A percentile compares a stretch with the other conserved stretches of the same genome.
These are phyloP conservation scores for Augochlorella aurata DNA, from an alignment of 2,888 invertebrate species.

Conservation along the genomic window DNA sequence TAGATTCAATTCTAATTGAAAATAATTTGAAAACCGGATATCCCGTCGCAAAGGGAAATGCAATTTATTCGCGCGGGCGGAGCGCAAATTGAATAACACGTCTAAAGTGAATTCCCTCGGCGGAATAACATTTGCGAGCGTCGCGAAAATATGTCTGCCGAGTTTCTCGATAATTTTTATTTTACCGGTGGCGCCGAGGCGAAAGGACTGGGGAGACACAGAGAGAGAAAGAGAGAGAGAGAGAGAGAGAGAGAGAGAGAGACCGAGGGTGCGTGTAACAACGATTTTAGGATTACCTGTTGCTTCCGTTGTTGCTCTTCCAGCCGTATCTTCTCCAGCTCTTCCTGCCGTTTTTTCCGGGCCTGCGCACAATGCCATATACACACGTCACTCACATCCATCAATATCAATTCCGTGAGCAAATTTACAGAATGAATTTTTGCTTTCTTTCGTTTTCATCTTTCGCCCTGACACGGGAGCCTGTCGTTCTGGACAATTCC, in stretches of 20 bases:
- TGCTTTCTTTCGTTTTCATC: slow-evolving; percentile 5
- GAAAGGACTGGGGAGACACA: background rate
- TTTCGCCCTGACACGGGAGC: background rate
- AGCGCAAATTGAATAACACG: background rate
- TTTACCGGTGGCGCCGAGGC: background rate
- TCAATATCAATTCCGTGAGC: slow-evolving; percentile 54
- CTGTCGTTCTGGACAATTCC: background rate
- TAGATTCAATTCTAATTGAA: background rate
- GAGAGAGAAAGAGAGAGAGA: background rate
- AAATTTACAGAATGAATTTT: slow-evolving; percentile 58
- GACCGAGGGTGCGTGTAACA: slow-evolving; percentile 41
- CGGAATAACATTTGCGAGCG: slow-evolving; percentile 9
- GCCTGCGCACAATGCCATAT: slow-evolving; percentile 86
- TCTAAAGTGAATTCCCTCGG: slow-evolving; percentile 6
- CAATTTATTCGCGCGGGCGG: background rate
- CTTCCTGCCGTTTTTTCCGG: slow-evolving; percentile 92
- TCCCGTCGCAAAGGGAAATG: background rate
- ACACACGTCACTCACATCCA: slow-evolving; percentile 77
- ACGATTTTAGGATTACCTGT: slow-evolving; percentile 85
- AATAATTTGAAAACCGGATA: background rate
- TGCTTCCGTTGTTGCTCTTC: slow-evolving; percentile 93
- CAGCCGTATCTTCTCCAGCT: slow-evolving; percentile 91
- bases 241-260: background rate
- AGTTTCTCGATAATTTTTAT: slow-evolving; percentile 19
- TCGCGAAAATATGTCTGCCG: background rate